Evolutionary conservation across 2,888 invertebrate genomes (phyloP).

Genomic region (Orthosia incerta): DNA sequence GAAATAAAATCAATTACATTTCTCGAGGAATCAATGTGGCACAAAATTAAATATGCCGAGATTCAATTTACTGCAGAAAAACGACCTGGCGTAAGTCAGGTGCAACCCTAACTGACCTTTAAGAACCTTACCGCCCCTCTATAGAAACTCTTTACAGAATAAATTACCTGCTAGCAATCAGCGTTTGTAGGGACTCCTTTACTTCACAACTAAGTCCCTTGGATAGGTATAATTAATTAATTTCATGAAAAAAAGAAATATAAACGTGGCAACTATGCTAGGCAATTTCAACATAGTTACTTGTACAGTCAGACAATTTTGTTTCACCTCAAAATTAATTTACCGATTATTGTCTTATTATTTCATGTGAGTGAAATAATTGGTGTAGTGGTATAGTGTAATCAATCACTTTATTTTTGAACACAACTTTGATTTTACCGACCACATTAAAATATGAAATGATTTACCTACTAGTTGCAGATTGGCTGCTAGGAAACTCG

Average conservation of each 20-base stretch:
- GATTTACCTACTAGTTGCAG: background rate
- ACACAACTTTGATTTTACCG: background rate
- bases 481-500: background rate
- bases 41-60: conserved; percentile 13
- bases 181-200: background rate
- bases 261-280: background rate
- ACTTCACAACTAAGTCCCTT: background rate
- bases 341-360: background rate
- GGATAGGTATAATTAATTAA: no score
- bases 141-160: background rate
- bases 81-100: background rate
- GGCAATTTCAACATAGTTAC: background rate
- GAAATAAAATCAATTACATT: conserved; percentile 12
- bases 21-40: background rate
- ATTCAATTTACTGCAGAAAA: conserved; percentile 9
- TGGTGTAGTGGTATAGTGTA: no score
- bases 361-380: no score
- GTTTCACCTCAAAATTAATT: background rate
- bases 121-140: background rate
- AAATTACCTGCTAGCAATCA: background rate
- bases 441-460: background rate
- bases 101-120: conserved; percentile 4
- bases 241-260: background rate
- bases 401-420: background rate
- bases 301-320: background rate